Percentiles rank a stretch among this genome's conserved stretches.
Evolutionary conservation across 1,140 invertebrate species (phyloP).

Genomic region (Chelonus insularis): DNA sequence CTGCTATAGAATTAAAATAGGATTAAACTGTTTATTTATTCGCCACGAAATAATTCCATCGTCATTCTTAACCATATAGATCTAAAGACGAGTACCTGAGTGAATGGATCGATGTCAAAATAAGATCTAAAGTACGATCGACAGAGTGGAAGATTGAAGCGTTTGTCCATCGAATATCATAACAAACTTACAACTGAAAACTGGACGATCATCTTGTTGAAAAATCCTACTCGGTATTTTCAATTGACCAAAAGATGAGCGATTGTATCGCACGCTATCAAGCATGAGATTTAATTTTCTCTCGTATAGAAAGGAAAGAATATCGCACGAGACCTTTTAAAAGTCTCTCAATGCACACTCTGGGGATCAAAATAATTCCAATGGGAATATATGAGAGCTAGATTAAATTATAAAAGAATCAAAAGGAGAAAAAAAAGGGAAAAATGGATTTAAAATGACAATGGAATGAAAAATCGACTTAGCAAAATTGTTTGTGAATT

Average conservation of each 20-base stretch:
- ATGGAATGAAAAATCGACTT: slow-evolving; percentile 33
- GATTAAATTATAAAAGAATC: slow-evolving; percentile 9
- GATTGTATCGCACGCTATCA: slow-evolving; percentile 19
- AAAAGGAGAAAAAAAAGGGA: slow-evolving; percentile 12
- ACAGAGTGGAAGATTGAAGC: slow-evolving; percentile 16
- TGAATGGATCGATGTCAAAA: slow-evolving; percentile 7
- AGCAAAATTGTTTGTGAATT: slow-evolving; percentile 28
- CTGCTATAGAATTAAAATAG: not conserved
- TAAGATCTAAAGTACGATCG: slow-evolving; percentile 14
- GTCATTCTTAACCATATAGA: not conserved
- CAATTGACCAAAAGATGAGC: slow-evolving; percentile 18
- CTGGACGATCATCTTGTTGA: not conserved
- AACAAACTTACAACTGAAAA: slow-evolving; percentile 11
- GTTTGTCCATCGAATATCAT: slow-evolving; percentile 15
- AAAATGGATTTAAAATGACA: slow-evolving; percentile 27
- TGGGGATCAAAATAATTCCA: not conserved
- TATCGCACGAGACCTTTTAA: slow-evolving; percentile 16
- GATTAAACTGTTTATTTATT: slow-evolving; percentile 29
- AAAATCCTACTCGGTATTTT: slow-evolving; percentile 11
- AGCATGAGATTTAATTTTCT: slow-evolving; percentile 17
- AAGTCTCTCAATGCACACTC: not conserved
- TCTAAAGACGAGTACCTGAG: no score
- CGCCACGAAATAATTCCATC: slow-evolving; percentile 19
- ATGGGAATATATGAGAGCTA: not conserved
- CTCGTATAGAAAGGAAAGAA: slow-evolving; percentile 3